Evolutionary conservation across 2,888 invertebrate species (phyloP), one percentile per base, ranked within the genome.

Genomic region (Epsilonema sp.): DNA sequence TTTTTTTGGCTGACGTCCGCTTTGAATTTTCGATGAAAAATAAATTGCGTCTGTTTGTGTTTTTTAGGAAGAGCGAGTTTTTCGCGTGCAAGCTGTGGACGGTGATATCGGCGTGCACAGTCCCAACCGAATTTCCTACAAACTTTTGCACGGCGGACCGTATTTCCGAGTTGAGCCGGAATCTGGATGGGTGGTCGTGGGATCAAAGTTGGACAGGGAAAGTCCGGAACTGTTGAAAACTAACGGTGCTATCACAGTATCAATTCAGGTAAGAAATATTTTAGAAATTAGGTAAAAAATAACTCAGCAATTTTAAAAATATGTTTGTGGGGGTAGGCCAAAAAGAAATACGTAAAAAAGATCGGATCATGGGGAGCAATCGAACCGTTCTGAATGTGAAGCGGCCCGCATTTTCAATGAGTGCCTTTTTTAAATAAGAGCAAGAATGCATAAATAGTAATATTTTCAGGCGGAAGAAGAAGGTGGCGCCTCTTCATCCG

Each of bases 101-200:
- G 87, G 87, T 0, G 89, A 90, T 67, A 74, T 82, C 55, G 87
- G 87, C 1, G 76, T 86, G 54, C 84, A 86, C 65, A 19, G 5
- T 16, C 39, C 24, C 4, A 86, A 87, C 64, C 75, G 76, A 37
- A 83, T 89, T 52, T 75, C 76, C 16, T 89, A 89, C 69, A 76
- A 79, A 45, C 76, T 89, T 53, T 74, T 76, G 1, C 74, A 75
- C 31, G 78, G 78, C 23, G 3, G 22, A 13, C 13, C 3, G 3
- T 40, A 23, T 26, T 49, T 87, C 67, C 78, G 76, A 49, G 81
- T 89, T 58, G 82, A 86, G 59, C 74, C 76, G 39, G 76, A 75
- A 51, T 79, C 81, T 0, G 85, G 87, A 13, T 68, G 79, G 49
- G 78, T 87, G 2, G 79, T 77, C 60, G 85, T 85, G 0, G 72